phyloP scores from a whole-genome alignment of 2,888 invertebrate species.

The Euzophera pinguis region DNA sequence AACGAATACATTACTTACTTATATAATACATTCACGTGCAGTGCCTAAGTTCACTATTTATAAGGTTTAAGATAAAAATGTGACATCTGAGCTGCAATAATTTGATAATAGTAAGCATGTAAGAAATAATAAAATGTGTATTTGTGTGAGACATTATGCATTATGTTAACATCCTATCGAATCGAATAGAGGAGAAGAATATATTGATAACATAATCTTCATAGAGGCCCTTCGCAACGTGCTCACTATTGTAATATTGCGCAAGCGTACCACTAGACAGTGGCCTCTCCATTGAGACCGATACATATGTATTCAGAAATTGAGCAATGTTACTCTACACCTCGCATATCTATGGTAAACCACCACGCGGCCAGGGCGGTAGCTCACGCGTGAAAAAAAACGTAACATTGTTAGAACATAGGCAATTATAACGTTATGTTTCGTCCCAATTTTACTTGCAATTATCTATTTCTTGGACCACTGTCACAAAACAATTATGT shows the following conservation, averaged over 20 bases:
- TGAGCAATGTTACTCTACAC: slow-evolving; percentile 31
- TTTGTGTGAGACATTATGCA: no score
- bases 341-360: slow-evolving; percentile 13
- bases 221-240: slow-evolving; percentile 37
- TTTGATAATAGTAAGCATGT: no score
- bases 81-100: no score
- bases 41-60: no score
- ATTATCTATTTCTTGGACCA: not conserved
- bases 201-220: slow-evolving; percentile 30
- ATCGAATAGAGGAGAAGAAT: no score
- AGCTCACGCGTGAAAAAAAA: slow-evolving; percentile 38
- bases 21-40: no score
- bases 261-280: slow-evolving; percentile 30
- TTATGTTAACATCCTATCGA: no score
- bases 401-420: slow-evolving; percentile 19
- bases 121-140: no score
- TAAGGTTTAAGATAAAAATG: no score
- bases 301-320: slow-evolving; percentile 24
- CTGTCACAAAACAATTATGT: not conserved
- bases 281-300: slow-evolving; percentile 42
- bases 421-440: slow-evolving; percentile 15
- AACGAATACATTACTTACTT: no score
- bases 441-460: slow-evolving; percentile 14
- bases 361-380: slow-evolving; percentile 11
- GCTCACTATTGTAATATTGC: slow-evolving; percentile 37